These are phyloP conservation scores for Hemiprocne comata DNA, from an alignment of 2,113 vertebrate genomes.

Conservation along the genomic window DNA sequence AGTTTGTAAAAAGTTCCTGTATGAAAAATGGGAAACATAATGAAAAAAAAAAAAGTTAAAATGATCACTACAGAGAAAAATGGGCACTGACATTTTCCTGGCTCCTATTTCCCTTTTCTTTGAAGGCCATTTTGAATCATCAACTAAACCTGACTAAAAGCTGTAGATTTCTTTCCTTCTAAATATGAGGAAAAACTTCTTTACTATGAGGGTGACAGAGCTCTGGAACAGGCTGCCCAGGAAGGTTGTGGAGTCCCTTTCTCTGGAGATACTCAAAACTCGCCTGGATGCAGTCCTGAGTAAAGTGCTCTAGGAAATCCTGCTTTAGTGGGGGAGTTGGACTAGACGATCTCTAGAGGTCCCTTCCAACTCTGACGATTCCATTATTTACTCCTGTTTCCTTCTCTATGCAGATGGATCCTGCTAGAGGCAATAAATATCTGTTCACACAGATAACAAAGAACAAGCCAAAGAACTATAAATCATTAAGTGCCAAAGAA, in stretches of 20 bases:
- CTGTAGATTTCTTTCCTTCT: not conserved
- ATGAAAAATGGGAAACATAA: not conserved
- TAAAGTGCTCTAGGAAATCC: too few relatives aligned
- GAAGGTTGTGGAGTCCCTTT: too few relatives aligned
- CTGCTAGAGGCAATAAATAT: not conserved
- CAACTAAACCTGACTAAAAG: slow-evolving; percentile 2
- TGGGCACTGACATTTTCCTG: not conserved
- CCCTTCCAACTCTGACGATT: not conserved
- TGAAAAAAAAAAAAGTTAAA: not conserved
- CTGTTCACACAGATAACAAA: not conserved
- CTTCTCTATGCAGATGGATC: not conserved
- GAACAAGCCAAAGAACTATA: not conserved
- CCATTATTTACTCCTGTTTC: not conserved
- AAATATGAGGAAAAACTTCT: too few relatives aligned
- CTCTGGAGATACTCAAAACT: too few relatives aligned
- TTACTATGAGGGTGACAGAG: too few relatives aligned
- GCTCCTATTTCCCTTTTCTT: not conserved
- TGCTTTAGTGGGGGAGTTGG: too few relatives aligned
- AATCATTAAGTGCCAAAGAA: not conserved
- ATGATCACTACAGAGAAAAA: not conserved
- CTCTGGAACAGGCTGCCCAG: too few relatives aligned
- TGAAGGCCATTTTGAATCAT: not conserved
- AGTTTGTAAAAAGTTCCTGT: not conserved
- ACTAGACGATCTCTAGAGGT: too few relatives aligned
- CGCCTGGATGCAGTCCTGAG: too few relatives aligned